A percentile compares a stretch with the other conserved stretches of the same genome.
Evolutionary conservation across 2,113 vertebrate species (phyloP).

Genomic region (Myrmecobius fasciatus): DNA sequence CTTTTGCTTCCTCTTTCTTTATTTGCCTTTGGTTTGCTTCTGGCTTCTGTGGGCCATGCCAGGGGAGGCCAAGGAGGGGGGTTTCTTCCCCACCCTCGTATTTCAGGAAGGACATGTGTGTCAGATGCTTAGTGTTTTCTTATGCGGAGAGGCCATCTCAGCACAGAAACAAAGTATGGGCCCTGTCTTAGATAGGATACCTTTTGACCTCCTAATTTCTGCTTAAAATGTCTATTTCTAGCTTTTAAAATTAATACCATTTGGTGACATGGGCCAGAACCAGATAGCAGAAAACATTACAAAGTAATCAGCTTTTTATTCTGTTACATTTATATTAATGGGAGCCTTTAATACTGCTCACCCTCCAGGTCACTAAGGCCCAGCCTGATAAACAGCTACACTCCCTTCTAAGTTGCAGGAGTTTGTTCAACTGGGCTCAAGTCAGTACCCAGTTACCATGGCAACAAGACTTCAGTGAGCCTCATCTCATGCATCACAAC

Average conservation of each 20-base stretch:
- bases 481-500: conserved; percentile 66
- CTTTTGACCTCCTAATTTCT: not conserved
- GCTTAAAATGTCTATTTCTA: not conserved
- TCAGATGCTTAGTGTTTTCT: not conserved
- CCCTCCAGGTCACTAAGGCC: conserved; percentile 9
- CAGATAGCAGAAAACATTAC: conserved; percentile 1
- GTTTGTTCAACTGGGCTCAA: conserved; percentile 33
- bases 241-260: not conserved
- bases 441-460: conserved; percentile 54
- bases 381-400: conserved; percentile 67
- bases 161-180: not conserved
- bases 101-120: not conserved
- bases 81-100: not conserved
- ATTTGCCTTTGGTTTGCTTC: not conserved
- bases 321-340: not conserved
- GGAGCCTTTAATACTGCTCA: conserved; percentile 39
- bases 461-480: conserved; percentile 59
- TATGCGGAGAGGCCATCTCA: not conserved
- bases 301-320: not conserved
- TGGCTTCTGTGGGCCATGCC: not conserved
- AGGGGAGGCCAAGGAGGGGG: not conserved
- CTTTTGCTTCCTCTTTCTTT: not conserved
- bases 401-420: conserved; percentile 66
- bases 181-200: not conserved
- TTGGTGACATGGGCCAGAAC: not conserved